Evolutionary conservation across 53 echinoderm and acorn worm species (phyloP).

Genomic region (Echinometra lucunter): DNA sequence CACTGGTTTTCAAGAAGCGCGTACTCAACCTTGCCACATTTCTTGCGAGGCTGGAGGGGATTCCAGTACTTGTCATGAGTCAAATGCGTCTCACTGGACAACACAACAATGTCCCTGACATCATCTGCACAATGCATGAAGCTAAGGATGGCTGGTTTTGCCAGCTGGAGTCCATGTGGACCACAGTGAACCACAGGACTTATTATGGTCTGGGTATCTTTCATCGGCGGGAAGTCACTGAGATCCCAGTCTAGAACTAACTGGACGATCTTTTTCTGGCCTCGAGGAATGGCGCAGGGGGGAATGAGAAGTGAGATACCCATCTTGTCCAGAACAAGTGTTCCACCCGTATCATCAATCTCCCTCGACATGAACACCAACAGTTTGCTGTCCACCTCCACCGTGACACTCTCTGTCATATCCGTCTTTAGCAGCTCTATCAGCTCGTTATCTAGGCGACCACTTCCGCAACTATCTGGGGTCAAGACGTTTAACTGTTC

Average conservation of each 20-base stretch:
- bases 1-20: slow-evolving; percentile 76
- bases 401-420: slow-evolving; percentile 78
- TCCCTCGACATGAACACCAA: slow-evolving; percentile 87
- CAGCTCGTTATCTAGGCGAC: slow-evolving; percentile 57
- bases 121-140: slow-evolving; percentile 91
- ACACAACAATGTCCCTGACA: slow-evolving; percentile 69
- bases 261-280: slow-evolving; percentile 76
- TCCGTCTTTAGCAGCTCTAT: slow-evolving; percentile 68
- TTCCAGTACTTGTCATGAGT: slow-evolving; percentile 84
- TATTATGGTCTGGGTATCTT: slow-evolving; percentile 75
- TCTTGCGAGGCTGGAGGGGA: slow-evolving; percentile 14
- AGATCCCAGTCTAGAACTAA: slow-evolving; percentile 94
- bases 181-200: slow-evolving; percentile 96
- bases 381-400: slow-evolving; percentile 75
- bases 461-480: slow-evolving; percentile 16
- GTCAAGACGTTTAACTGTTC: not conserved
- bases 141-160: slow-evolving; percentile 82
- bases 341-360: slow-evolving; percentile 80
- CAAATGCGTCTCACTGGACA: slow-evolving; percentile 89
- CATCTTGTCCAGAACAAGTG: slow-evolving; percentile 86
- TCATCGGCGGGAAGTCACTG: slow-evolving; percentile 84
- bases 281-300: slow-evolving; percentile 82
- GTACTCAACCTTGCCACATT: slow-evolving; percentile 69
- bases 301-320: slow-evolving; percentile 95
- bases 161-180: slow-evolving; percentile 84